Evolutionary conservation across 2,888 invertebrate species (phyloP), one percentile per base, ranked within the genome.

Genomic region (Trissolcus brochymenae): DNA sequence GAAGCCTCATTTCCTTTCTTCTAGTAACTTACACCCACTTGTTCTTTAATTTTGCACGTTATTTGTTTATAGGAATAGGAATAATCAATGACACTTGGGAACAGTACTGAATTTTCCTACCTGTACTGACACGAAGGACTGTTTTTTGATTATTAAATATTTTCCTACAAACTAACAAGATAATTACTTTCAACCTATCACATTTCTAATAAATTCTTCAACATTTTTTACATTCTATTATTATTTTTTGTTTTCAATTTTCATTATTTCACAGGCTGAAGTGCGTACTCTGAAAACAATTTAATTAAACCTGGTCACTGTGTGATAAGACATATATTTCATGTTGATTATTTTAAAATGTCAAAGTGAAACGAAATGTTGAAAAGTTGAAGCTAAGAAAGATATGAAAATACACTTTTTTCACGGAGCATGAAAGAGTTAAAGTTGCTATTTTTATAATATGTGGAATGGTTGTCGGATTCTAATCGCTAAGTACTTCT

Each of bases 401-500:
- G 46, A 46, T 46, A 35, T 46, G 14, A 46, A 46, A 46, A 14
- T 14, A 46, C 46, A 46, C 46, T 46, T 46, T 16, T 46, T 46
- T 46, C 16, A 67, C 21, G 59, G 9, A 35, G 60, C 60, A 76
- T 71, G 71, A 76, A 76, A 76, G 57, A 73, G 76, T 76, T 66
- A 70, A 71, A 73, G 76, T 81, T 19, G 82, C 79, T 79, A 78
- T 82, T 80, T 46, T 16, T 83, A 80, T 84, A 83, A 83, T 83
- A 80, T 83, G 80, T 84, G 84, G 84, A 86, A 85, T 84, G 86
- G 82, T 85, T 84, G 83, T 86, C 84, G 84, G 83, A 85, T 84
- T 86, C 85, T 86, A 86, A 87, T 86, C 79, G 84, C 85, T 87
- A 84, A 95, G 94, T 94, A 91, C 90, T 90, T 83, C 85, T 82